These are phyloP conservation scores for Semotilus atromaculatus DNA, from an alignment of 2,797 vertebrate genomes.

Conservation along the genomic window DNA sequence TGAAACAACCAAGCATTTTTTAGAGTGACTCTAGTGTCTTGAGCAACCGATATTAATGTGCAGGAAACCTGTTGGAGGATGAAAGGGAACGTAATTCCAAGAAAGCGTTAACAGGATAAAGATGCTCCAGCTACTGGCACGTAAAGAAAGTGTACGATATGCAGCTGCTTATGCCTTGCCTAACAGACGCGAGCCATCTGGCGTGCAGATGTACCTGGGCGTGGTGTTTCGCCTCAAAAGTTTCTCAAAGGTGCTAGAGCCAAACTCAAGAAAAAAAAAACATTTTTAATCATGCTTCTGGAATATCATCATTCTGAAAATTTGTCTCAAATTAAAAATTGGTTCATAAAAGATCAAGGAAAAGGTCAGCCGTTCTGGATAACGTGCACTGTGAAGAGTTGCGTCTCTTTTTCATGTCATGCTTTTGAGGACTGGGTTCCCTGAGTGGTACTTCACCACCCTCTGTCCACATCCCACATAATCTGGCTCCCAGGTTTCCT, in stretches of 20 bases:
- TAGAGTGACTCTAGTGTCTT: neutral
- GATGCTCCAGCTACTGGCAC: conserved; percentile 33
- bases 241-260: neutral
- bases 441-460: neutral
- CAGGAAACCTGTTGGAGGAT: conserved; percentile 14
- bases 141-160: conserved; percentile 31
- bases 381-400: neutral
- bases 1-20: no score
- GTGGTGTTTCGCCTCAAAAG: conserved; percentile 6
- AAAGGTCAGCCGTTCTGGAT: neutral
- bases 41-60: neutral
- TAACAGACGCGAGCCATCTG: conserved; percentile 41
- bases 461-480: conserved; percentile 22
- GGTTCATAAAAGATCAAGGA: neutral
- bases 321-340: neutral
- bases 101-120: conserved; percentile 21
- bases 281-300: neutral
- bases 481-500: conserved; percentile 32
- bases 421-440: neutral
- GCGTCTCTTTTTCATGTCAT: neutral
- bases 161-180: conserved; percentile 13
- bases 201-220: conserved; percentile 41
- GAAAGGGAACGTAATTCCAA: conserved; percentile 23
- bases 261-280: neutral
- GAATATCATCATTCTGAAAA: neutral